Evolutionary conservation across 2,797 vertebrate genomes (phyloP).

Genomic region (Sciurus carolinensis): DNA sequence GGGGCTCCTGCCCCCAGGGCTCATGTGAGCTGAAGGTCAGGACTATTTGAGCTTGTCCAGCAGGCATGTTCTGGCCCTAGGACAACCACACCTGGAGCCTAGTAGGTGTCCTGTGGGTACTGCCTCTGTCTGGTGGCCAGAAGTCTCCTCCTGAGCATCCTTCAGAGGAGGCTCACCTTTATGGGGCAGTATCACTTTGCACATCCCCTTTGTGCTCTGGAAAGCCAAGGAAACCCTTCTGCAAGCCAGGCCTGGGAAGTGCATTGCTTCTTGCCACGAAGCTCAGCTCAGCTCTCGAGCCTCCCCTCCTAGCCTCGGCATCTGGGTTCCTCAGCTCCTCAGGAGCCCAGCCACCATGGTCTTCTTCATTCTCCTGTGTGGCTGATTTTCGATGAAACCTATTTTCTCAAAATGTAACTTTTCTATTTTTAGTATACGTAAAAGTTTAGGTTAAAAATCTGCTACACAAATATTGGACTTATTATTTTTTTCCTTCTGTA

Average conservation of each 20-base stretch:
- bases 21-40: fast-evolving
- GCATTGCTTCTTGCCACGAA: not conserved
- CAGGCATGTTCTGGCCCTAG: no score
- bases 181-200: no score
- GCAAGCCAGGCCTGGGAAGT: not conserved
- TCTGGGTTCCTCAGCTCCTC: not conserved
- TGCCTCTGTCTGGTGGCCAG: no score
- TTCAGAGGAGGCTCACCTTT: fast-evolving
- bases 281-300: no score
- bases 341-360: not conserved
- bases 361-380: not conserved
- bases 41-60: not conserved
- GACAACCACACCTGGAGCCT: no score
- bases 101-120: no score
- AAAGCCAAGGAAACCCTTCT: not conserved
- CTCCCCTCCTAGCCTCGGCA: not conserved
- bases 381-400: not conserved
- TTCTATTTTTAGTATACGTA: not conserved
- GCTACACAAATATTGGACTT: not conserved
- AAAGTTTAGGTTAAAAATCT: not conserved
- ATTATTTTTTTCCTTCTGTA: not conserved
- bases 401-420: not conserved
- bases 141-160: no score
- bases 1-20: no score
- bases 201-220: not conserved